phyloP scores from a whole-genome alignment of 2,888 invertebrate genomes.

The Patella caerulea region DNA sequence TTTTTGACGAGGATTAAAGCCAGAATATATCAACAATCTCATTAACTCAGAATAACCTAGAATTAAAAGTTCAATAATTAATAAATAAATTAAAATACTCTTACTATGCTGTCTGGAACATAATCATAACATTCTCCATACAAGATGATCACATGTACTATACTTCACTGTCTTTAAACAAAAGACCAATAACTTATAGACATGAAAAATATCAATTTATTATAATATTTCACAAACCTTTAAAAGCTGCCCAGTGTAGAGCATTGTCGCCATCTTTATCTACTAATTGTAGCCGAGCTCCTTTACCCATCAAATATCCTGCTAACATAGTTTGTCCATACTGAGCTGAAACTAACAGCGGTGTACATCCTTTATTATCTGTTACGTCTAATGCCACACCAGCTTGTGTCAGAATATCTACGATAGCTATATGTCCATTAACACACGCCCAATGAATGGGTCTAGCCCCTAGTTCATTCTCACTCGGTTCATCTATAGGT shows the following conservation, averaged over 20 bases:
- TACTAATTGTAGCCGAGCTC: constrained; percentile 86
- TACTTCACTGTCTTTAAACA: too few relatives aligned
- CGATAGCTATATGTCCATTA: constrained; percentile 91
- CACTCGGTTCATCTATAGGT: constrained; percentile 87
- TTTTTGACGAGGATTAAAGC: constrained; percentile 88
- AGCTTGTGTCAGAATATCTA: constrained; percentile 78
- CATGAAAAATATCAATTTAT: too few relatives aligned
- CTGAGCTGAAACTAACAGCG: constrained; percentile 90
- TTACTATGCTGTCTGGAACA: background rate
- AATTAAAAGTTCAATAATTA: constrained; percentile 19
- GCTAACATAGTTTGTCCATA: constrained; percentile 92
- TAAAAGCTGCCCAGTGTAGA: constrained; percentile 94
- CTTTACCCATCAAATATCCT: constrained; percentile 90
- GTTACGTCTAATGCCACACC: constrained; percentile 91
- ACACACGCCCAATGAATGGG: constrained; percentile 96
- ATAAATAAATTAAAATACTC: too few relatives aligned
- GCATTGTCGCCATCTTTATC: constrained; percentile 95
- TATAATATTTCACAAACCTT: constrained; percentile 74
- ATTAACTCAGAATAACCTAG: constrained; percentile 83
- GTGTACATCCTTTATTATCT: constrained; percentile 90
- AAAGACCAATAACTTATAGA: too few relatives aligned
- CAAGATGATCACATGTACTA: too few relatives aligned
- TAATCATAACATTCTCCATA: background rate
- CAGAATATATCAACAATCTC: constrained; percentile 89
- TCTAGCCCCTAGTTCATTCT: constrained; percentile 89